These are phyloP conservation scores for Phalanger gymnotis DNA, from an alignment of 2,797 vertebrate genomes.

Conservation along the genomic window DNA sequence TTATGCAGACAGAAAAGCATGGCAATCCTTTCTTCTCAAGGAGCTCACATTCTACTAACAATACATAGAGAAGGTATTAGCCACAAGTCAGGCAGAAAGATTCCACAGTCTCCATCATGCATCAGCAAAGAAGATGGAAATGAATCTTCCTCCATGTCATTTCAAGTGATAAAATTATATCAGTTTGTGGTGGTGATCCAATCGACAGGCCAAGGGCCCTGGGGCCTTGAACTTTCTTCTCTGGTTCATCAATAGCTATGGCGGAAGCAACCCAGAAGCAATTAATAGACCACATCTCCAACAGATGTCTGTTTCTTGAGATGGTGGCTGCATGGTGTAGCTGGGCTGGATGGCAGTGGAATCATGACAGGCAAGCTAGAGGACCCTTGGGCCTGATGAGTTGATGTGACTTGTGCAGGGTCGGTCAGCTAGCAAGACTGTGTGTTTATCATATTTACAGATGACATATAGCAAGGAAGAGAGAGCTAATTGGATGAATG, in stretches of 20 bases:
- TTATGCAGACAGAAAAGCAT: not conserved
- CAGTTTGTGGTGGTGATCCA: not conserved
- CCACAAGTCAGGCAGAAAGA: not conserved
- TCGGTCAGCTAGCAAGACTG: not conserved
- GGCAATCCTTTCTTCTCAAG: not conserved
- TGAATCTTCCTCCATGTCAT: not conserved
- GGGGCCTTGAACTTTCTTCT: not conserved
- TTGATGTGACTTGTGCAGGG: not conserved
- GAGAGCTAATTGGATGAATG: not conserved
- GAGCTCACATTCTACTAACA: not conserved
- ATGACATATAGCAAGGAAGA: not conserved
- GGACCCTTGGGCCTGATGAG: not conserved
- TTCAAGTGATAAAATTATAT: not conserved
- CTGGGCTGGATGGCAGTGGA: not conserved
- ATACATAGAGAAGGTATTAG: not conserved
- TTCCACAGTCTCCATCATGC: not conserved
- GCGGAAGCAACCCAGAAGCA: not conserved
- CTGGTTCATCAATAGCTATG: not conserved
- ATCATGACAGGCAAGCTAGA: not conserved
- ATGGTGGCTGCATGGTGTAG: not conserved
- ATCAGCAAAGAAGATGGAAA: not conserved
- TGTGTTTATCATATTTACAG: not conserved
- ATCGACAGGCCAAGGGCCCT: not conserved
- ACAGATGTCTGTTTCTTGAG: not conserved
- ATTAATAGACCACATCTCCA: not conserved